Evolutionary conservation across 1,140 invertebrate species (phyloP).

Genomic region (Drosophila leontia): DNA sequence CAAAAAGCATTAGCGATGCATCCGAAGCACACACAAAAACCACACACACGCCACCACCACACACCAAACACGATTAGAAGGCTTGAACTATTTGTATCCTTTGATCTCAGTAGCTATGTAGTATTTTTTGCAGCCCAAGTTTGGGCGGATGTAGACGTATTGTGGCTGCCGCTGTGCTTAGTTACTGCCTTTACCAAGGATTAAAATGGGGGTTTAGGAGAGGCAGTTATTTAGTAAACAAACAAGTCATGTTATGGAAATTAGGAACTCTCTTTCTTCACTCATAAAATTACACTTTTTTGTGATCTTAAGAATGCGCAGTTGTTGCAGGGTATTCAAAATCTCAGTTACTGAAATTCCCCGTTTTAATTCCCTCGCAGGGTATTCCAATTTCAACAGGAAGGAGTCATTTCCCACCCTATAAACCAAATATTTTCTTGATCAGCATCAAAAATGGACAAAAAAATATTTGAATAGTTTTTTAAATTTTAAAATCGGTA

Average conservation of each 20-base stretch:
- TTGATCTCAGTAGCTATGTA: conserved; percentile 4
- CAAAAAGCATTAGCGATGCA: conserved; percentile 65
- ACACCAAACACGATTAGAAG: conserved; percentile 30
- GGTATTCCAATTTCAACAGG: no score
- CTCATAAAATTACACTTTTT: not conserved
- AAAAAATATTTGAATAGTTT: no score
- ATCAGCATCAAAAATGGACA: no score
- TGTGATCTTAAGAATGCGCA: not conserved
- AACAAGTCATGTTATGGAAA: not conserved
- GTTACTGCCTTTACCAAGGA: conserved; percentile 1
- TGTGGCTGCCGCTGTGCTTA: conserved; percentile 13
- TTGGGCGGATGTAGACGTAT: not conserved
- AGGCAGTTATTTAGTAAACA: not conserved
- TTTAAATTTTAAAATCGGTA: no score
- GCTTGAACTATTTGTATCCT: not conserved
- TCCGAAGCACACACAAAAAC: conserved; percentile 45
- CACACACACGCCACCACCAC: conserved; percentile 19
- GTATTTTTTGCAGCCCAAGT: conserved; percentile 8
- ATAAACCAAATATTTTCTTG: no score
- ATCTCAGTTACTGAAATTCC: not conserved
- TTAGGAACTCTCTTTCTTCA: not conserved
- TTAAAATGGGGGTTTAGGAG: not conserved
- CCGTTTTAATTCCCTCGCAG: no score
- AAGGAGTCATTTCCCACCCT: no score
- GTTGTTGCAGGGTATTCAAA: no score